Conservation (phyloP, 2,113 vertebrate species). For the Macquaria ambigua region DNA sequence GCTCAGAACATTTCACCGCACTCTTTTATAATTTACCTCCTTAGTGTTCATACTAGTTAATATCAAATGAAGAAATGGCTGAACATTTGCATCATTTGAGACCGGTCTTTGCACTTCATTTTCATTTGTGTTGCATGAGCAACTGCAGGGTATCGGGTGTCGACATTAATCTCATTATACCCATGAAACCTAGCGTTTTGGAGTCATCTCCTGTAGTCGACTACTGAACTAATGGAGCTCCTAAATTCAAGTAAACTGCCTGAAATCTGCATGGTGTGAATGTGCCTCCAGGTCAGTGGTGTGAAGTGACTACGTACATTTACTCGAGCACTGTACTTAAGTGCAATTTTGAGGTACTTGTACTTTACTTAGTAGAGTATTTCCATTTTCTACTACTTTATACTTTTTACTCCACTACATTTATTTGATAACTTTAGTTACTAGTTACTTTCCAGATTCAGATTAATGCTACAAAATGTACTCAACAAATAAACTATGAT, state of each 20-base stretch:
- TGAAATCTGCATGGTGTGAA: not conserved
- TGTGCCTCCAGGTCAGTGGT: not conserved
- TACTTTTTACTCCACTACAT: too few species aligned
- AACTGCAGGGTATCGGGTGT: not conserved
- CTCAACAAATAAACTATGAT: too few species aligned
- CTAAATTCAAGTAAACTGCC: conserved; percentile 13
- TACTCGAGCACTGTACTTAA: too few species aligned
- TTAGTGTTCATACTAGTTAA: conserved; percentile 18
- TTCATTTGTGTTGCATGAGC: conserved; percentile 34
- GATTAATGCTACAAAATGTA: too few species aligned
- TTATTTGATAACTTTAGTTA: too few species aligned
- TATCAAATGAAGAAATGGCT: conserved; percentile 11
- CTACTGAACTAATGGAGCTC: not conserved
- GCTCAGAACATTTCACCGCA: not conserved
- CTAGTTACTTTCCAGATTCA: too few species aligned
- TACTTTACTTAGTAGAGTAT: too few species aligned
- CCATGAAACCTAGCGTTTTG: not conserved
- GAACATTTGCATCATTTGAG: conserved; percentile 17
- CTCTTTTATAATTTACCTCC: conserved; percentile 11
- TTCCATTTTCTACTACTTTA: too few species aligned
- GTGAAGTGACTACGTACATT: too few species aligned
- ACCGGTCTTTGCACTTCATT: conserved; percentile 8
- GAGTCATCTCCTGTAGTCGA: conserved; percentile 1
- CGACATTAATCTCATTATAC: conserved; percentile 28
- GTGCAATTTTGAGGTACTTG: too few species aligned